A percentile compares a stretch with the other conserved stretches of the same genome.
Conservation (phyloP, 2,113 vertebrate species). For the Atrichornis clamosus region DNA sequence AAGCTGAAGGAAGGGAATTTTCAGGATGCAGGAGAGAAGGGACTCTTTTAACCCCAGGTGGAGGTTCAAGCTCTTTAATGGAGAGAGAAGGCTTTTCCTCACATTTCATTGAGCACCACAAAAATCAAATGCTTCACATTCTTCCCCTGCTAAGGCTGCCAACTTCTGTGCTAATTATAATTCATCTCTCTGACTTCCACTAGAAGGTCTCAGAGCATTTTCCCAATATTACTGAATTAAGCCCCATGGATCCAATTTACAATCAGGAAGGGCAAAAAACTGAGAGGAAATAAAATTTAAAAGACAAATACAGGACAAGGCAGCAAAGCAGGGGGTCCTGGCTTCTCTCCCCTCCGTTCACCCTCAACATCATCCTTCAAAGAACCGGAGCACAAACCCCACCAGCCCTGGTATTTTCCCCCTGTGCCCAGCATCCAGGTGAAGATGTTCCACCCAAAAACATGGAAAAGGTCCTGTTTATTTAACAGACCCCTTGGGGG, state of each 20-base stretch:
- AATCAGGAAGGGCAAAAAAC: neutral
- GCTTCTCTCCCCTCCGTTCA: neutral
- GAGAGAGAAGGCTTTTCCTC: neutral
- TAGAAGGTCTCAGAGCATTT: neutral
- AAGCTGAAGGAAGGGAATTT: neutral
- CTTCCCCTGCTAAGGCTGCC: neutral
- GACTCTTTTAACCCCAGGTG: neutral
- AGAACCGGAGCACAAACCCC: neutral
- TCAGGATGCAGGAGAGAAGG: neutral
- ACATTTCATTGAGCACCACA: neutral
- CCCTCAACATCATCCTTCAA: neutral
- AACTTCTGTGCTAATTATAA: slow-evolving; percentile 48
- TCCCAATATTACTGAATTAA: neutral
- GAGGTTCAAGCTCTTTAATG: neutral
- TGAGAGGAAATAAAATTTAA: neutral
- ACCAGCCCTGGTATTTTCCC: fast-evolving
- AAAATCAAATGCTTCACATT: neutral
- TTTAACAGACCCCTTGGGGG: neutral
- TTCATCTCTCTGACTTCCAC: neutral
- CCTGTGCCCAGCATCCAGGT: too few species aligned
- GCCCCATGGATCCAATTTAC: neutral
- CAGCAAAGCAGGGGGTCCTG: neutral
- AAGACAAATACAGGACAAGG: fast-evolving
- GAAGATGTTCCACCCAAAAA: neutral
- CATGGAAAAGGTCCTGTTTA: neutral